These are phyloP conservation scores for Xestia c-nigrum DNA, from an alignment of 2,888 invertebrate genomes.

Conservation along the genomic window DNA sequence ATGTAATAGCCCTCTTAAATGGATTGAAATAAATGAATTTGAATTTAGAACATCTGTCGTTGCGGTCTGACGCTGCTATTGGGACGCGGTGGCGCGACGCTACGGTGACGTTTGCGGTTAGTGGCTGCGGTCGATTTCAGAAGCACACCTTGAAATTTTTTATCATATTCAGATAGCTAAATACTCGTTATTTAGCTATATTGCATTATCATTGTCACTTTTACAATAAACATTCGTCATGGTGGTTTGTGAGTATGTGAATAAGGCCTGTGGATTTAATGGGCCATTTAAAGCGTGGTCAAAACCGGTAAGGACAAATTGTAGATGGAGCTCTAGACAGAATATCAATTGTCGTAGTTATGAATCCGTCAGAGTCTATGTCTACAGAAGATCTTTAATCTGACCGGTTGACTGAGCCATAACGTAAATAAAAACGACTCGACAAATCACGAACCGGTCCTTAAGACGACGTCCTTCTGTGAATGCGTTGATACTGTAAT, in stretches of 20 bases:
- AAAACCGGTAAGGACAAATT: background rate
- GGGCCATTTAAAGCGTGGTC: background rate
- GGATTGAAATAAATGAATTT: no score
- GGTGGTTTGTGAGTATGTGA: background rate
- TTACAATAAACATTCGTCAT: background rate
- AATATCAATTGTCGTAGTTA: background rate
- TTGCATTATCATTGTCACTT: background rate
- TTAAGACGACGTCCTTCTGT: background rate
- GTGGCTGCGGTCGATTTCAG: background rate
- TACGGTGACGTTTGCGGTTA: no score
- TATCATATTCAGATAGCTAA: background rate
- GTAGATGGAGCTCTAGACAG: background rate
- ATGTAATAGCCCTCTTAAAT: no score
- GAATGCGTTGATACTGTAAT: slow-evolving; percentile 1
- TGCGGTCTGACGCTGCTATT: background rate
- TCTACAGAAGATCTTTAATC: background rate
- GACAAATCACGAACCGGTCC: slow-evolving; percentile 11
- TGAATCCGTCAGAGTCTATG: background rate
- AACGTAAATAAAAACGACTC: background rate
- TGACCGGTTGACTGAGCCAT: background rate
- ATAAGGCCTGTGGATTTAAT: background rate
- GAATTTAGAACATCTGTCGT: no score
- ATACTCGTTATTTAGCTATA: background rate
- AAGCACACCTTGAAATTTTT: background rate
- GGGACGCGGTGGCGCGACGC: no score